Base-by-base conservation (phyloP, 2,797 vertebrate species). In the Gambelia wislizenii region DNA sequence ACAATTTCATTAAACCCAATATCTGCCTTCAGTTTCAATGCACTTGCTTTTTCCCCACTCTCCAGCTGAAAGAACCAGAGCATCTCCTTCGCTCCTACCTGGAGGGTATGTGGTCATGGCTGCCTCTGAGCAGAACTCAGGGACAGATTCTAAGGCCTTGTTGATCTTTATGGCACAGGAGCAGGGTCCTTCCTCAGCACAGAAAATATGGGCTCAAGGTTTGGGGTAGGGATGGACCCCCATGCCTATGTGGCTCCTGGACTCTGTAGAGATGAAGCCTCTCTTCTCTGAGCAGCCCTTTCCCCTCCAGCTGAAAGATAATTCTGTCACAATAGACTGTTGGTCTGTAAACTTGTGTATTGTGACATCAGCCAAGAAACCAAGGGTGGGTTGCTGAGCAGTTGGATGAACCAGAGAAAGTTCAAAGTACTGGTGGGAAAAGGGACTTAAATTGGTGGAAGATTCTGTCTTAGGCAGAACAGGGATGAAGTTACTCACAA, bases 321-420 rank as follows among this genome's bases (percentile, higher is more conserved):
- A 16, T 12, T 33, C 47, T 70, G 59, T 44, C 47, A 39, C 33
- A 72, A 30, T 1, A 27, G 20, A 85, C 72, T 72, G 54, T 72
- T 69, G 54, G 76, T 69, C 75, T 85, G 83, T 27, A 56, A 56
- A 83, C 39, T 56, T 10, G 6, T 3, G 25, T 64, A 89, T 89
- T 89, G 39, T 89, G 88, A 89, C 88, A 85, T 85, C 88, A 89
- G 42, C 88, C 5, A n/a, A 54, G 61, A 59, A 84, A 69, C 20
- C 49, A 6, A 52, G 49, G 36, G 61, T 52, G 39, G 52, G 39
- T 39, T 79, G 72, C 12, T 72, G 20, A 22, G 27, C 42, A 22
- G 69, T 61, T 49, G 49, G 52, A 72, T 69, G 83, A 22, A 30
- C 67, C 81, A 72, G n/a, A 70, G 4, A 2, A 67, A 13, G 33